These are phyloP conservation scores for Salvator merianae DNA, from an alignment of 2,113 vertebrate species.

Conservation along the genomic window DNA sequence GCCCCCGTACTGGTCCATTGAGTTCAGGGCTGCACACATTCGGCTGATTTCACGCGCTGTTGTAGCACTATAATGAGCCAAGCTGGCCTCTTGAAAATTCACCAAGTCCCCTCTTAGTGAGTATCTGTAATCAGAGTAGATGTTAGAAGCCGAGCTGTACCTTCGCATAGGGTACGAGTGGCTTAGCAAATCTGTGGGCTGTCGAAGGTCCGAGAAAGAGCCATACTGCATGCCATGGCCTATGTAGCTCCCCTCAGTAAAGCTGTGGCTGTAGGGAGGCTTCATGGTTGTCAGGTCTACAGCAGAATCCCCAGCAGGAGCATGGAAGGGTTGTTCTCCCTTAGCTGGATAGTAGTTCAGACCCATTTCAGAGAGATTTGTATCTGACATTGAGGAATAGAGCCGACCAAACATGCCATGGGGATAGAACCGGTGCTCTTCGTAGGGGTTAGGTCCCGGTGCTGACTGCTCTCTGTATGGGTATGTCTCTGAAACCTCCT, in stretches of 20 bases:
- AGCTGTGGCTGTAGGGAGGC: constrained; percentile 84
- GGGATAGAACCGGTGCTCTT: constrained; percentile 83
- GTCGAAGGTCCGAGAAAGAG: constrained; percentile 93
- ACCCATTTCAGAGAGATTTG: constrained; percentile 86
- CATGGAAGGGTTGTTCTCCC: constrained; percentile 81
- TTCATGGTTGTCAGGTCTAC: constrained; percentile 91
- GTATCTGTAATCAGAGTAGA: constrained; percentile 88
- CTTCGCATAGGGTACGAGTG: constrained; percentile 89
- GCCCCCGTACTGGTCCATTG: constrained; percentile 91
- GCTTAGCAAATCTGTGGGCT: constrained; percentile 83
- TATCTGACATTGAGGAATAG: constrained; percentile 95
- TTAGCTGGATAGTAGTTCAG: constrained; percentile 83
- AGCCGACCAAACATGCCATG: constrained; percentile 79
- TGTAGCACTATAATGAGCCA: constrained; percentile 96
- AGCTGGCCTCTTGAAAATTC: constrained; percentile 88
- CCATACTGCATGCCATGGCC: constrained; percentile 93
- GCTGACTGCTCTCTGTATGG: constrained; percentile 79
- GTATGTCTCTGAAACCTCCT: constrained; percentile 78
- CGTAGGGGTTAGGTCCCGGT: constrained; percentile 62
- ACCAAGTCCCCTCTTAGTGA: constrained; percentile 79
- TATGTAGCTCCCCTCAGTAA: constrained; percentile 81
- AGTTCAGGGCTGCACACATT: constrained; percentile 96
- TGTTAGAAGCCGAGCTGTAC: constrained; percentile 95
- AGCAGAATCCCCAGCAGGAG: constrained; percentile 78
- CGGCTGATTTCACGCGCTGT: constrained; percentile 96